phyloP scores from a whole-genome alignment of 2,888 invertebrate genomes.

The Blomia tropicalis region DNA sequence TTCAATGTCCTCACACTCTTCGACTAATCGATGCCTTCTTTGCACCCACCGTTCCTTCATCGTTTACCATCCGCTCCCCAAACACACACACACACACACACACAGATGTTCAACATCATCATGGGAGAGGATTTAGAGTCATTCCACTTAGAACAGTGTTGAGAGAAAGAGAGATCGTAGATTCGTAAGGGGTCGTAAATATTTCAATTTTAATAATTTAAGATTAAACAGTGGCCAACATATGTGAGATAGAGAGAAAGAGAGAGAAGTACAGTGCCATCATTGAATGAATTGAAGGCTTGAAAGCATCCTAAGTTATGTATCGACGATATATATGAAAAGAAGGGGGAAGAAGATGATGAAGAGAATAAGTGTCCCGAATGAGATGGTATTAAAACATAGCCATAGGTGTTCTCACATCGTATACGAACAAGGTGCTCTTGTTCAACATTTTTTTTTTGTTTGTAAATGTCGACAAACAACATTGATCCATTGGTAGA shows the following conservation, averaged over 20 bases:
- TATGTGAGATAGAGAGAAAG: too few species aligned
- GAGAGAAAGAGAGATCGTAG: background rate
- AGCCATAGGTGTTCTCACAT: background rate
- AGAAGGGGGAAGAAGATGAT: too few species aligned
- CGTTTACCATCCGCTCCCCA: background rate
- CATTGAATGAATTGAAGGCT: background rate
- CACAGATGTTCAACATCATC: background rate
- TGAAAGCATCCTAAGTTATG: background rate
- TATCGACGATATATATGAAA: too few species aligned
- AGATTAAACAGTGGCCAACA: too few species aligned
- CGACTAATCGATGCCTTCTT: background rate
- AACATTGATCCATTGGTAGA: background rate
- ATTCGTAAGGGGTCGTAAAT: conserved; percentile 15
- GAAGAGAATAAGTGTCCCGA: background rate
- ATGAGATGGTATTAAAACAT: background rate
- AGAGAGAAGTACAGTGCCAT: too few species aligned
- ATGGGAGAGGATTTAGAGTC: background rate
- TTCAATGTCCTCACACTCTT: too few species aligned
- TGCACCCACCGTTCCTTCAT: too few species aligned
- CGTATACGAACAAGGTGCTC: too few species aligned
- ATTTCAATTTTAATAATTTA: conserved; percentile 14
- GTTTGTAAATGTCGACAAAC: too few species aligned
- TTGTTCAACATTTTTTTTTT: too few species aligned
- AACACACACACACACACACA: background rate
- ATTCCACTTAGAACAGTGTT: background rate